Conservation (phyloP, 2,113 vertebrate genomes). For the Phoenicopterus ruber region DNA sequence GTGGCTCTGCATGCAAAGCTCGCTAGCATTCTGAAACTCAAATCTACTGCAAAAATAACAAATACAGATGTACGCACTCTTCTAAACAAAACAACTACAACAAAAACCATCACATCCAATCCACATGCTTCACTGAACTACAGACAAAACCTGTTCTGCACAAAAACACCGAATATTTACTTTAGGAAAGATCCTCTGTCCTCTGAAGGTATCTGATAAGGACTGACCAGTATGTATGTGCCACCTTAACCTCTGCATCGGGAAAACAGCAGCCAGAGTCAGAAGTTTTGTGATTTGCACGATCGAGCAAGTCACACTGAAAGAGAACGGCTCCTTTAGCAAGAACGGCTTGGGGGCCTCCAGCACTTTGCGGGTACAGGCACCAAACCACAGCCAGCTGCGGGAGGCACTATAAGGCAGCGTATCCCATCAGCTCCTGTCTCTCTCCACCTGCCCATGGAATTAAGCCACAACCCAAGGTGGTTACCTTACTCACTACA, state of each 20-base stretch:
- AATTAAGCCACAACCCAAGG: background rate
- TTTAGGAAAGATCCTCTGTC: background rate
- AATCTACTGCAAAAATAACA: background rate
- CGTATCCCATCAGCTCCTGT: background rate
- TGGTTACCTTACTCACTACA: background rate
- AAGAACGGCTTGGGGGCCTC: background rate
- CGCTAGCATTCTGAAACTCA: background rate
- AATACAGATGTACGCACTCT: background rate
- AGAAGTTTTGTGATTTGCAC: background rate
- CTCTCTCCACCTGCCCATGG: fast-evolving
- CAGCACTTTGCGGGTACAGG: background rate
- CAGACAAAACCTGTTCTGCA: background rate
- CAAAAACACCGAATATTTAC: background rate
- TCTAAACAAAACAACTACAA: background rate
- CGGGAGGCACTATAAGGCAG: background rate
- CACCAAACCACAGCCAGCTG: background rate
- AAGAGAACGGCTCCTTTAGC: background rate
- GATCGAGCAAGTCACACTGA: background rate
- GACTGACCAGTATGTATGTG: background rate
- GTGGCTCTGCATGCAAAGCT: background rate
- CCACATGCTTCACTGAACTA: background rate
- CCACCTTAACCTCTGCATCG: background rate
- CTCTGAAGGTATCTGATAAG: background rate
- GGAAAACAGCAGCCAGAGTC: background rate
- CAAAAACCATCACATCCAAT: background rate